Evolutionary conservation across 2,113 vertebrate species (phyloP), one percentile per base, ranked within the genome.

Genomic region (Oceanodroma tethys): DNA sequence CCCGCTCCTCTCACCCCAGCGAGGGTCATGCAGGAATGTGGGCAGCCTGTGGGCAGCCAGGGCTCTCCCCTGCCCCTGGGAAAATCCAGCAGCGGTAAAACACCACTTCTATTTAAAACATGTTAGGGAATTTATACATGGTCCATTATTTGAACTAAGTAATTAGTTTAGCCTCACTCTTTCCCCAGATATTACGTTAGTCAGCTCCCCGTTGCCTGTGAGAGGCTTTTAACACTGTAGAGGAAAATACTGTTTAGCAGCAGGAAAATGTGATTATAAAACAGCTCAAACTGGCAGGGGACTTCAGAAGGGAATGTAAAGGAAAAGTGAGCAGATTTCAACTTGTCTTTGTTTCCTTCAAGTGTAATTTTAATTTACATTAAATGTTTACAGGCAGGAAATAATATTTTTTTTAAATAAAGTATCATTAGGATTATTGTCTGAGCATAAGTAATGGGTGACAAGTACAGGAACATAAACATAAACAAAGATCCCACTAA

Each of bases 21-120:
- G 0, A 80, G 47, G 29, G 18, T 36, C 50, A 79, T 0, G 0
- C 8, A 42, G 20, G 22, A 67, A 68, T 14, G 27, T 0, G 0
- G n/a, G 59, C 67, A 89, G 52, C 0, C 0, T n/a, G n/a, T n/a
- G n/a, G n/a, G n/a, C n/a, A n/a, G n/a, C n/a, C n/a, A n/a, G 11
- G 16, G 13, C 10, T 73, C 56, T 40, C 58, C 60, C 8, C 13
- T 22, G 55, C 16, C 11, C 16, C 42, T 21, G 19, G 30, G 58
- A 72, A 92, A 87, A 87, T 13, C 19, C 36, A 32, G 21, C 7
- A 8, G 74, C 71, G 60, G 42, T 66, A 71, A 67, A 60, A 56
- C 32, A 63, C 32, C 8, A 25, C 21, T 75, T 38, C 42, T 23
- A 2, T 53, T 50, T 30, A 32, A 96, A 81, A 34, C 22, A 45